Base-by-base conservation (phyloP, 2,888 invertebrate species). In the Pseudococcus viburni region DNA sequence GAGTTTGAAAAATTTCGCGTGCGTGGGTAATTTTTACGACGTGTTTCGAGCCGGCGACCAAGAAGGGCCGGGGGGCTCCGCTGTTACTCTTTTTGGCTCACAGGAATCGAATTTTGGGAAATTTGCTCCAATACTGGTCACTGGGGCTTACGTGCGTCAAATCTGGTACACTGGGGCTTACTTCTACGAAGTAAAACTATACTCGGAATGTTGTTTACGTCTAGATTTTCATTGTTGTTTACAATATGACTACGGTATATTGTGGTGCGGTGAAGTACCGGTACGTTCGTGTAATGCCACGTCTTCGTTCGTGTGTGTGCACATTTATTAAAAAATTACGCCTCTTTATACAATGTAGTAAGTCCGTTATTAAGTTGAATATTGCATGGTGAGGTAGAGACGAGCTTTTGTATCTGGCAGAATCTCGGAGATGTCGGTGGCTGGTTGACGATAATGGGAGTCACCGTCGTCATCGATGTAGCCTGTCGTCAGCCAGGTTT, bases 171-270 rank as follows among this genome's bases (percentile, higher is more conserved):
- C 73, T 7, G 39, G 15, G 2, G 73, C 6, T 73, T 73, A 73
- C 73, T 73, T 73, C 73, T 73, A 33, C 26, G 73, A 73, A 73
- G 42, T 73, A 33, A 22, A 3, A 68, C 26, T 7, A 0, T 73
- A 73, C 17, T 15, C 17, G 33, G 73, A 73, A 73, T 33, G 73
- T 73, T 73, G 73, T 73, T 73, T 73, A 73, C 73, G 33, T 73
- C 73, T 73, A 73, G 17, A 73, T 73, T 73, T 33, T 73, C 73
- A 73, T 73, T 73, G 73, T 73, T 73, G 73, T 73, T 73, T 73
- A 73, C 73, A 19, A 64, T 64, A 73, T 0, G 33, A 33, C 33
- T 73, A 73, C 73, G 73, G 33, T 22, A 73, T 15, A 15, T 6
- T 17, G 26, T 22, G 22, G 64, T 64, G 64, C 19, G 64, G 22